A percentile compares a stretch with the other conserved stretches of the same genome.
Evolutionary conservation across 2,113 vertebrate genomes (phyloP).

Genomic region (Pelodiscus sinensis): DNA sequence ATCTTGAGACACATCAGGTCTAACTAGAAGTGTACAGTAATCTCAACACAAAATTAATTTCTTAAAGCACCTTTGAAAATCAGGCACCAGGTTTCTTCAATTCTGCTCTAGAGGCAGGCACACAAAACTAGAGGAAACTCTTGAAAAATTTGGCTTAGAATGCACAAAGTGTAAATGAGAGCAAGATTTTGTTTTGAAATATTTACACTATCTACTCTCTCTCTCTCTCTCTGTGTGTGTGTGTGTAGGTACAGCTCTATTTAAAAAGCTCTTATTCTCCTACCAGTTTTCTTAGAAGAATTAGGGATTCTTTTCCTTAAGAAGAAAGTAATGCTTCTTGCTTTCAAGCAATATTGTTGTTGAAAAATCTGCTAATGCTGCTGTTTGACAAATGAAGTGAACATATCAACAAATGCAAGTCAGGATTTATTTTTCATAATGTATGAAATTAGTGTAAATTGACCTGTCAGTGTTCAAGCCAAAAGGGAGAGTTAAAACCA

Average conservation of each 20-base stretch:
- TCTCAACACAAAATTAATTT: neutral
- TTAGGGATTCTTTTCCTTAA: neutral
- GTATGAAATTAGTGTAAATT: conserved; percentile 29
- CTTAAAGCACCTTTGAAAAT: neutral
- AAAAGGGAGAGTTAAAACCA: conserved; percentile 2
- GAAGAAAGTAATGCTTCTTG: conserved; percentile 9
- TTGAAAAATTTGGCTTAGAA: neutral
- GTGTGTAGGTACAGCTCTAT: neutral
- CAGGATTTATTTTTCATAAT: conserved; percentile 17
- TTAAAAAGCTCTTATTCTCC: neutral
- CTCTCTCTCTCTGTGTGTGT: neutral
- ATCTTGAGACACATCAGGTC: neutral
- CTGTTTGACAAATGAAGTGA: conserved; percentile 39
- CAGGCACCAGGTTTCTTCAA: neutral
- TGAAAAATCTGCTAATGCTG: conserved; percentile 6
- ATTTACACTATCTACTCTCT: neutral
- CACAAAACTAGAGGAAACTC: rapidly evolving
- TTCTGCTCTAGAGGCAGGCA: neutral
- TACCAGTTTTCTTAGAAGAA: neutral
- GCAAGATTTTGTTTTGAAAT: rapidly evolving
- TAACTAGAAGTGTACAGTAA: neutral
- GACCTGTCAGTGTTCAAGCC: neutral
- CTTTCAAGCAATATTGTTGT: conserved; percentile 1
- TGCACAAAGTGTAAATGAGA: neutral
- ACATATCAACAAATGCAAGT: conserved; percentile 28